Evolutionary conservation across 64 coral and sea anemone species (phyloP).

Genomic region (Catalaphyllia jardinei): DNA sequence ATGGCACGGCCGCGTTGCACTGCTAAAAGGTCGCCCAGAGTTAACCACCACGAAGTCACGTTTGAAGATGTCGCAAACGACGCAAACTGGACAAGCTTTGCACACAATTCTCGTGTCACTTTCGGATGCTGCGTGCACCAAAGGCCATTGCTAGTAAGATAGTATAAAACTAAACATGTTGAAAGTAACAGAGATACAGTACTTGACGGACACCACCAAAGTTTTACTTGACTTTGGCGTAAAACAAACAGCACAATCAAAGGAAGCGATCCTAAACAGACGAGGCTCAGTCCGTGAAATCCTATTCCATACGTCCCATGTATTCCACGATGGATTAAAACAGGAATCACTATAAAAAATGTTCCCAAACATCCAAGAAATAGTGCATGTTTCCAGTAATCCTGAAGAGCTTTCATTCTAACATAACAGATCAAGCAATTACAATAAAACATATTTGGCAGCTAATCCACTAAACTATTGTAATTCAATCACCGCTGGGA

Average conservation of each 20-base stretch:
- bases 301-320: slow-evolving; percentile 41
- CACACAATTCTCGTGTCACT: slow-evolving; percentile 42
- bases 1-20: slow-evolving; percentile 33
- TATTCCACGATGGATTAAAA: slow-evolving; percentile 50
- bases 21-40: slow-evolving; percentile 52
- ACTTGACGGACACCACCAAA: neutral
- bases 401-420: neutral
- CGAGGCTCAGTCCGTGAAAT: slow-evolving; percentile 18
- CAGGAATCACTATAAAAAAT: slow-evolving; percentile 8
- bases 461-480: too few relatives aligned
- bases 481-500: too few relatives aligned
- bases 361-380: neutral
- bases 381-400: neutral
- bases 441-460: too few relatives aligned
- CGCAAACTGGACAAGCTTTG: slow-evolving; percentile 49
- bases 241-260: neutral
- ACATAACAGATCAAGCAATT: too few relatives aligned
- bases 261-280: slow-evolving; percentile 17
- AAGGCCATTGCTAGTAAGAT: slow-evolving; percentile 57
- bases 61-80: slow-evolving; percentile 34
- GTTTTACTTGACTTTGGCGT: neutral
- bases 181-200: slow-evolving; percentile 14
- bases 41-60: slow-evolving; percentile 51
- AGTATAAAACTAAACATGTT: slow-evolving; percentile 35
- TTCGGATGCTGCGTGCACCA: slow-evolving; percentile 61